Percentiles rank a stretch among this genome's conserved stretches.
Conservation (phyloP, 2,113 vertebrate genomes). For the Eclectus roratus region DNA sequence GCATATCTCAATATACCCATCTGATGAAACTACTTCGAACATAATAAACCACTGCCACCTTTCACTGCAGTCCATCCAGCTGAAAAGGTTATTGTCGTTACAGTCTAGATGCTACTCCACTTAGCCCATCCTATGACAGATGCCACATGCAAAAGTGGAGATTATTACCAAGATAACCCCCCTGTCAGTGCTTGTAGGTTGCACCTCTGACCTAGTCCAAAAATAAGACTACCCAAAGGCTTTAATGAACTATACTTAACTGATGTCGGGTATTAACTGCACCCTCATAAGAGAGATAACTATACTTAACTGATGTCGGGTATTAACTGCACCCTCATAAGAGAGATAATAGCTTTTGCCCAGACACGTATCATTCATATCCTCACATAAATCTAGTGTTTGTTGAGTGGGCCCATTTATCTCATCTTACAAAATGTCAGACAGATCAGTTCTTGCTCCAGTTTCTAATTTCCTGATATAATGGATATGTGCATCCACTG, state of each 20-base stretch:
- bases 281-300: constrained; percentile 38
- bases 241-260: constrained; percentile 62
- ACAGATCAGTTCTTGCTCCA: constrained; percentile 22
- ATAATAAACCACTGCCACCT: not conserved
- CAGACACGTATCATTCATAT: constrained; percentile 29
- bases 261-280: constrained; percentile 48
- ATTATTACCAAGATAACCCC: constrained; percentile 22
- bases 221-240: constrained; percentile 57
- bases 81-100: constrained; percentile 38
- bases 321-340: constrained; percentile 45
- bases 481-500: not conserved
- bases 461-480: constrained; percentile 48
- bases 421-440: constrained; percentile 64
- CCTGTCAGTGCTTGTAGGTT: not conserved
- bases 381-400: constrained; percentile 45
- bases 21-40: not conserved
- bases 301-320: constrained; percentile 43
- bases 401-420: constrained; percentile 44
- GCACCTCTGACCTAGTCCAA: constrained; percentile 20
- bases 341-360: constrained; percentile 30
- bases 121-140: not conserved
- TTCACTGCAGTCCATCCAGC: not conserved
- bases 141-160: not conserved
- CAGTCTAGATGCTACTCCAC: not conserved
- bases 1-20: not conserved